phyloP scores from a whole-genome alignment of 2,113 vertebrate species.

The Anser cygnoides region DNA sequence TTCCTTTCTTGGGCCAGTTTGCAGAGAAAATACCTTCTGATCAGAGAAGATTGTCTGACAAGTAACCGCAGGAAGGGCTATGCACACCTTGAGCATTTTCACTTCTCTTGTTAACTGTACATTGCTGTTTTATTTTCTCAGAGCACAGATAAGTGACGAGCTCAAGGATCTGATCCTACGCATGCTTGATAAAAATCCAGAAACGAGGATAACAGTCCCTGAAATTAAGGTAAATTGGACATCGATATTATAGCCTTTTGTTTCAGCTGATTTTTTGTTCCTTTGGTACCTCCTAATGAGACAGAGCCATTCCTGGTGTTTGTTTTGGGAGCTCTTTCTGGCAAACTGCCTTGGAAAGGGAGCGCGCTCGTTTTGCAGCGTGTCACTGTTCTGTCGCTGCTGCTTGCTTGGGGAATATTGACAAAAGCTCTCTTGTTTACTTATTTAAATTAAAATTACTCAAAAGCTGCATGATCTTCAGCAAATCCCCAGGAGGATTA shows the following conservation, averaged over 20 bases:
- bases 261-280: neutral
- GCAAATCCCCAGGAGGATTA: neutral
- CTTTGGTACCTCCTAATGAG: neutral
- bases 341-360: neutral
- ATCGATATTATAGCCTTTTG: neutral
- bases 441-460: constrained; percentile 19
- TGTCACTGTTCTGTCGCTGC: neutral
- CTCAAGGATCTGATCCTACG: constrained; percentile 86
- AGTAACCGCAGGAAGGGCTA: neutral
- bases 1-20: neutral
- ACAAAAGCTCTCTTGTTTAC: constrained; percentile 30
- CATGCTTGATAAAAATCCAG: constrained; percentile 96
- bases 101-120: neutral
- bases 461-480: constrained; percentile 4
- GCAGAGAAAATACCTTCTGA: neutral
- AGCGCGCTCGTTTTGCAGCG: neutral
- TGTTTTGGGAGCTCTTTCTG: constrained; percentile 22
- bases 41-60: neutral
- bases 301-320: neutral
- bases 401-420: constrained; percentile 30
- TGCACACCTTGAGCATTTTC: neutral
- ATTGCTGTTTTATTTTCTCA: constrained; percentile 52
- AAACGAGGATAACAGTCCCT: constrained; percentile 89
- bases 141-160: constrained; percentile 83
- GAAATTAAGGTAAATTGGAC: constrained; percentile 88